These are phyloP conservation scores for Emys orbicularis DNA, from an alignment of 2,797 vertebrate species.

Conservation along the genomic window DNA sequence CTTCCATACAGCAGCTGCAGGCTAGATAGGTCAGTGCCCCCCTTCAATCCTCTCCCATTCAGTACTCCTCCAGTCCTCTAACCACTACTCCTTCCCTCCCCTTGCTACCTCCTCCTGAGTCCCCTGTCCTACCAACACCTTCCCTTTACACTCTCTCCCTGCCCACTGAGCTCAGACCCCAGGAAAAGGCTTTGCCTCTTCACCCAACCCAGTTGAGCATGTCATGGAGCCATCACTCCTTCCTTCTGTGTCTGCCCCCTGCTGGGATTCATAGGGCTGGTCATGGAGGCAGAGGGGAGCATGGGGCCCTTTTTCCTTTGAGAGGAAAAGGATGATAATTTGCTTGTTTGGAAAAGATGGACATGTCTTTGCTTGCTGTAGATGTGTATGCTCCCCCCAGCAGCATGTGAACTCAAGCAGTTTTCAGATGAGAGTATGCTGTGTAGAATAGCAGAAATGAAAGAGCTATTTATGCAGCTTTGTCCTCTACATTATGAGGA, in stretches of 20 bases:
- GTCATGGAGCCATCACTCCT: neutral
- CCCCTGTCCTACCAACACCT: neutral
- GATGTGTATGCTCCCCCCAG: neutral
- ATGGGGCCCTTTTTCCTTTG: neutral
- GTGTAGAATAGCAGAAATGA: neutral
- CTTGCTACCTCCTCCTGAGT: neutral
- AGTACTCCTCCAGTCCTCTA: neutral
- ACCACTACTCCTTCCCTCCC: too few relatives aligned
- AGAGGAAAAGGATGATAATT: neutral
- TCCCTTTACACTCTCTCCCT: neutral
- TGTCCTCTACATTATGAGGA: neutral
- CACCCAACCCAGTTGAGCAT: fast-evolving
- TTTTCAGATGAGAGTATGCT: neutral
- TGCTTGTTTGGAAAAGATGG: neutral
- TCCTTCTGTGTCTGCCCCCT: neutral
- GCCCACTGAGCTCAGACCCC: neutral
- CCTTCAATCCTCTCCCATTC: neutral
- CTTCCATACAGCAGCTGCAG: neutral
- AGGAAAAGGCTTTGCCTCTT: fast-evolving
- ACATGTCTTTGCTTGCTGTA: neutral
- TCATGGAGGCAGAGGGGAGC: neutral
- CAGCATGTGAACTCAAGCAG: neutral
- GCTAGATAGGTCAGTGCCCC: neutral
- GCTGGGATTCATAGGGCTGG: neutral
- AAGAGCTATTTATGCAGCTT: neutral